These are phyloP conservation scores for Urosaurus nigricauda DNA, from an alignment of 2,797 vertebrate species.

Conservation along the genomic window DNA sequence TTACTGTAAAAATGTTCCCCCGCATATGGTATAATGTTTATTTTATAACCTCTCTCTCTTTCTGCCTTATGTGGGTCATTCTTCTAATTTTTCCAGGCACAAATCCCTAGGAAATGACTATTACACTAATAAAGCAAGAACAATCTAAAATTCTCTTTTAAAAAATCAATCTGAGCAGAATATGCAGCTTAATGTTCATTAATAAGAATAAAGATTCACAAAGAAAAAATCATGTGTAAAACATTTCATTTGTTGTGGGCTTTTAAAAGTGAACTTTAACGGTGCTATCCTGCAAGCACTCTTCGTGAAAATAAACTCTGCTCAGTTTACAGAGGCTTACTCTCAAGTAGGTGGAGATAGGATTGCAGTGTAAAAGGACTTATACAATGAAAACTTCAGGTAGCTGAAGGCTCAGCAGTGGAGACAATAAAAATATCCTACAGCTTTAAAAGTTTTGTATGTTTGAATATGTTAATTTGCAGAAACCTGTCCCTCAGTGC, in stretches of 20 bases:
- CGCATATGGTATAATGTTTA: conserved; percentile 81
- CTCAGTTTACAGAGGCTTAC: background rate
- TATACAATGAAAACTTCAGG: conserved; percentile 27
- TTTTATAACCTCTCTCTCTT: conserved; percentile 71
- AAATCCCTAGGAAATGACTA: conserved; percentile 63
- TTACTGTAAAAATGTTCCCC: conserved; percentile 75
- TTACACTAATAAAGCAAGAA: conserved; percentile 61
- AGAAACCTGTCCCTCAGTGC: conserved; percentile 7
- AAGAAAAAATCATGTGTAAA: background rate
- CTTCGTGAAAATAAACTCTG: background rate
- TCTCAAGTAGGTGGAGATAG: background rate
- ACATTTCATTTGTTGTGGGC: background rate
- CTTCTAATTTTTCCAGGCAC: conserved; percentile 75
- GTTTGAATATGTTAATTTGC: conserved; percentile 48
- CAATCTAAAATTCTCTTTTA: conserved; percentile 50
- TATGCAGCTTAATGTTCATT: background rate
- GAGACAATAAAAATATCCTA: conserved; percentile 27
- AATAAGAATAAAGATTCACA: conserved; percentile 39
- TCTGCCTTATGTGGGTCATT: conserved; percentile 69
- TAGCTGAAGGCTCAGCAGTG: conserved; percentile 30
- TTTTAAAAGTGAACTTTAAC: conserved; percentile 22
- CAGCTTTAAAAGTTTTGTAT: conserved; percentile 26
- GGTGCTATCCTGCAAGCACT: background rate
- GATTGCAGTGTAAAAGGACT: background rate
- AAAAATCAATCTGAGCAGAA: conserved; percentile 54